phyloP scores from a whole-genome alignment of 2,797 vertebrate genomes.

The Pelochelys cantorii region DNA sequence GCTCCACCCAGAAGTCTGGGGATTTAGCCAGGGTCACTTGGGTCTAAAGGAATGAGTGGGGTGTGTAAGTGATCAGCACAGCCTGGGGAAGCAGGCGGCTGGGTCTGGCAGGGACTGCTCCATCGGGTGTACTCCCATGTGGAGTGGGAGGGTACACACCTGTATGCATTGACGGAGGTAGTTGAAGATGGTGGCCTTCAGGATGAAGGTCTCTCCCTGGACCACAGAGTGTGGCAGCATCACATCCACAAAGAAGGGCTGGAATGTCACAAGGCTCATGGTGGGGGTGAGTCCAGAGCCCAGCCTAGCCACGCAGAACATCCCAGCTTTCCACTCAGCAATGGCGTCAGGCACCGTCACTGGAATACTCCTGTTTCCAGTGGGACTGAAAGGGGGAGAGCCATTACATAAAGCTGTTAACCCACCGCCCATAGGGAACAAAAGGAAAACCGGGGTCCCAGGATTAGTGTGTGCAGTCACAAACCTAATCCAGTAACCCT shows the following conservation, averaged over 20 bases:
- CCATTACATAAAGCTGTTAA: not conserved
- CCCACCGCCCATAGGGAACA: not conserved
- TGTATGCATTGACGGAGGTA: conserved; percentile 86
- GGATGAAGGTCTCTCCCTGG: conserved; percentile 84
- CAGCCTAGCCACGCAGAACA: conserved; percentile 62
- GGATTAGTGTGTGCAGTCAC: not conserved
- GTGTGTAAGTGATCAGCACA: not conserved
- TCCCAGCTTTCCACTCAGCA: conserved; percentile 68
- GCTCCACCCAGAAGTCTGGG: conserved; percentile 73
- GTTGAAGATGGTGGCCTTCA: conserved; percentile 87
- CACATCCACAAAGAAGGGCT: conserved; percentile 87
- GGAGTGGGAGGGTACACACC: conserved; percentile 74
- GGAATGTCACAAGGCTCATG: conserved; percentile 79
- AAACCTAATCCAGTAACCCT: not conserved
- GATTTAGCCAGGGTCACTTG: conserved; percentile 71
- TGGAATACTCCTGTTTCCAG: conserved; percentile 26
- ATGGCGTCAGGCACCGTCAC: conserved; percentile 33
- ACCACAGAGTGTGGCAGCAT: conserved; percentile 84
- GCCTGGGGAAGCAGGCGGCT: not conserved
- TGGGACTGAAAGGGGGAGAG: conserved; percentile 55
- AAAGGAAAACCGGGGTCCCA: not conserved
- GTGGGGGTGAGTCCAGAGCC: conserved; percentile 85
- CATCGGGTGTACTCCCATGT: not conserved
- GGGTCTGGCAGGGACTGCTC: not conserved
- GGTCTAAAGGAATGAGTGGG: conserved; percentile 76